Percentiles rank a stretch among this genome's conserved stretches.
These are phyloP conservation scores for Pteromalus puparum DNA, from an alignment of 1,140 invertebrate genomes.

Conservation along the genomic window DNA sequence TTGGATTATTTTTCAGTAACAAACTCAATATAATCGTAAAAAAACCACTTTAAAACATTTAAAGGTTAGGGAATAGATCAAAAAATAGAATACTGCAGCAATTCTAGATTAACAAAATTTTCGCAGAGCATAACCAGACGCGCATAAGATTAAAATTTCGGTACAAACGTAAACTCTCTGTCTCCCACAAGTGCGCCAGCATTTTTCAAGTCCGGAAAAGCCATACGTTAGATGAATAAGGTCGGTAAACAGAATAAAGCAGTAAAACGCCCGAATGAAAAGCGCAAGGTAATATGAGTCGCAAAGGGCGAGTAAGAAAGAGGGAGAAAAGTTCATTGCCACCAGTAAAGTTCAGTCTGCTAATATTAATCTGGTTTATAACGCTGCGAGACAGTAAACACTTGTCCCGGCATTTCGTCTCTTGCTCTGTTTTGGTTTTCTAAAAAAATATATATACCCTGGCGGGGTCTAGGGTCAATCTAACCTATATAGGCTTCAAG, in stretches of 20 bases:
- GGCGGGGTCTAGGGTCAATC: no score
- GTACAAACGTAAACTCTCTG: conserved; percentile 27
- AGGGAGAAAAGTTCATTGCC: conserved; percentile 53
- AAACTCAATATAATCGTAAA: no score
- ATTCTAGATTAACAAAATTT: background rate
- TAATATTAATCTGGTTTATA: conserved; percentile 66
- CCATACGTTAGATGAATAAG: conserved; percentile 34
- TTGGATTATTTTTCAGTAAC: no score
- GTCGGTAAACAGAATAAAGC: background rate
- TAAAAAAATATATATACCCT: no score
- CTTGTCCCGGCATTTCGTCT: conserved; percentile 43
- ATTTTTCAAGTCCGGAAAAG: conserved; percentile 41
- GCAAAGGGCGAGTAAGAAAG: background rate
- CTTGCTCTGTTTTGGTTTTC: no score
- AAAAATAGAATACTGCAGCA: background rate
- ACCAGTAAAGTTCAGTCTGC: conserved; percentile 57
- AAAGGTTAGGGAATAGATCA: background rate
- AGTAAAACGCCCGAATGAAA: conserved; percentile 5
- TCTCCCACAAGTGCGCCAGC: background rate
- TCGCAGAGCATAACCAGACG: background rate
- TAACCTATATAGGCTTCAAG: no score
- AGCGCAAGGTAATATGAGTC: conserved; percentile 10
- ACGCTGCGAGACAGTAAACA: conserved; percentile 61
- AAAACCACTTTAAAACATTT: background rate
- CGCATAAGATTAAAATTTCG: conserved; percentile 45